Evolutionary conservation across 1,140 invertebrate genomes (phyloP).

Genomic region (Aricia agestis): DNA sequence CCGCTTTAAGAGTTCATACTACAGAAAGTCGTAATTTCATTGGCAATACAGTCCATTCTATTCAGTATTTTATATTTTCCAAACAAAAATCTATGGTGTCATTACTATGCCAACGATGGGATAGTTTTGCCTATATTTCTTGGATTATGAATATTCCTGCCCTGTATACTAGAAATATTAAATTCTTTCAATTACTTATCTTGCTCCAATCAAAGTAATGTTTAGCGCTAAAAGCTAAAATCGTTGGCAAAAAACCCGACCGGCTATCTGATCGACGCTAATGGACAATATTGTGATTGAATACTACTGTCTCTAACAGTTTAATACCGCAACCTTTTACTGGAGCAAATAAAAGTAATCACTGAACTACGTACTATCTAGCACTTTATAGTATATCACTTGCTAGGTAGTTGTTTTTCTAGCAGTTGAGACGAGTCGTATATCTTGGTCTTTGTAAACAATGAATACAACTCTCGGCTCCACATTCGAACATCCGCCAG

Average conservation of each 20-base stretch:
- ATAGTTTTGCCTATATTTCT: too few relatives aligned
- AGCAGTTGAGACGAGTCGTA: background rate
- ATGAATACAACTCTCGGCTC: background rate
- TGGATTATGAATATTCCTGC: too few relatives aligned
- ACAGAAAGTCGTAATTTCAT: too few relatives aligned
- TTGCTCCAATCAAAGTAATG: background rate
- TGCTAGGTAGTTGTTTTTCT: background rate
- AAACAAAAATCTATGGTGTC: too few relatives aligned
- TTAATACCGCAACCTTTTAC: background rate
- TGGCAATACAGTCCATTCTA: too few relatives aligned
- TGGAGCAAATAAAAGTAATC: constrained; percentile 10
- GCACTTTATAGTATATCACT: background rate
- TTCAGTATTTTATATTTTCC: too few relatives aligned
- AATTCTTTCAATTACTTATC: background rate
- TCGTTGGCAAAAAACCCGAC: background rate
- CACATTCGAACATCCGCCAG: constrained; percentile 22
- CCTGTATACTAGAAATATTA: too few relatives aligned
- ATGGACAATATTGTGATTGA: background rate
- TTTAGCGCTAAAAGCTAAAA: constrained; percentile 6
- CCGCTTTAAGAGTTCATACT: too few relatives aligned
- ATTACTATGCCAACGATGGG: too few relatives aligned
- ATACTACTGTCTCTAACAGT: background rate
- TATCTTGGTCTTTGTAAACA: background rate
- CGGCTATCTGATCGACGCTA: background rate
- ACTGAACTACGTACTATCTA: background rate